Percentiles rank a stretch among this genome's conserved stretches.
These are phyloP conservation scores for Drosophila busckii DNA, from an alignment of 1,140 invertebrate species.

Conservation along the genomic window DNA sequence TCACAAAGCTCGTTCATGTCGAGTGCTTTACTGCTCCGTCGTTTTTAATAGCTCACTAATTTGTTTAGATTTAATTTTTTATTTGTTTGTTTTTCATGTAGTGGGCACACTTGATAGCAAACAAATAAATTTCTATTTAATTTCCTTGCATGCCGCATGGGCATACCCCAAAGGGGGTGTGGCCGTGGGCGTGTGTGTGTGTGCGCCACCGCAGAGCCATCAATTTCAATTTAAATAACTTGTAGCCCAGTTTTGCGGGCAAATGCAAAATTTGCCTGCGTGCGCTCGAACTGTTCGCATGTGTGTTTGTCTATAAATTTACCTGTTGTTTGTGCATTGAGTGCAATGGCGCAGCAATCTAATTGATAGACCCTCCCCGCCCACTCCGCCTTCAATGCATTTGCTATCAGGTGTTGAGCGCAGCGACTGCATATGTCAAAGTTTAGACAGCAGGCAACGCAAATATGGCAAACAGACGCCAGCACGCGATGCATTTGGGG, in stretches of 20 bases:
- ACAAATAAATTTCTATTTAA: slow-evolving; percentile 56
- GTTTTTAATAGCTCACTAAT: too few relatives aligned
- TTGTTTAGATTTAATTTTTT: too few relatives aligned
- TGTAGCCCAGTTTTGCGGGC: slow-evolving; percentile 41
- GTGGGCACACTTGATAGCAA: background rate
- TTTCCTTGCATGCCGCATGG: slow-evolving; percentile 21
- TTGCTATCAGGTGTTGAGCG: slow-evolving; percentile 47
- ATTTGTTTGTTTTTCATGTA: slow-evolving; percentile 44
- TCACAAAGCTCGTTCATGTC: too few relatives aligned
- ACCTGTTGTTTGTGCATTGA: slow-evolving; percentile 49
- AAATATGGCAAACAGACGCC: slow-evolving; percentile 65
- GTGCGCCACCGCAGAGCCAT: slow-evolving; percentile 43
- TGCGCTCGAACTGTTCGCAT: background rate
- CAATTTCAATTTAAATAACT: slow-evolving; percentile 73
- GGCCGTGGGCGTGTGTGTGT: too few relatives aligned
- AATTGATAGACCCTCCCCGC: slow-evolving; percentile 59
- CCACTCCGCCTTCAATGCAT: too few relatives aligned
- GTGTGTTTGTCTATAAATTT: slow-evolving; percentile 18
- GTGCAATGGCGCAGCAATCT: slow-evolving; percentile 44
- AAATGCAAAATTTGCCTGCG: slow-evolving; percentile 1
- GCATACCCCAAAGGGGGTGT: too few relatives aligned
- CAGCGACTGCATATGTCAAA: slow-evolving; percentile 62
- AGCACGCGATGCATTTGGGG: slow-evolving; percentile 64
- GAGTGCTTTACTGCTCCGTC: too few relatives aligned
- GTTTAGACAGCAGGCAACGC: slow-evolving; percentile 65